Evolutionary conservation across 1,140 invertebrate genomes (phyloP).

Genomic region (Papilio xuthus): DNA sequence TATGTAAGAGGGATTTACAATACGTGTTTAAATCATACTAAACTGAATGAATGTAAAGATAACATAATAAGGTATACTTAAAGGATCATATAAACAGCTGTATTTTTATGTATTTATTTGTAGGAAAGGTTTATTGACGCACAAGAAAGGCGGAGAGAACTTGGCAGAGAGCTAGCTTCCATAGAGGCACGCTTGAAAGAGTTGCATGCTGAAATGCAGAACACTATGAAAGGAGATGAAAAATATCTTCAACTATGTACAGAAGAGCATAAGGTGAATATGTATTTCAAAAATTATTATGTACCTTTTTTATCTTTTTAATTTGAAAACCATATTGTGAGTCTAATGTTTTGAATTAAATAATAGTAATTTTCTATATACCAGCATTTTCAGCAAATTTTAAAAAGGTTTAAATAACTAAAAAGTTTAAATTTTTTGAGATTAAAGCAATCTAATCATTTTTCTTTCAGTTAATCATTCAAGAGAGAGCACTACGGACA

Average conservation of each 20-base stretch:
- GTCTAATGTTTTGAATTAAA: no score
- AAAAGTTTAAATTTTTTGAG: no score
- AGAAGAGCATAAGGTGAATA: constrained; percentile 77
- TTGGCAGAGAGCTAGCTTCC: constrained; percentile 80
- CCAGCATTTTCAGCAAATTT: no score
- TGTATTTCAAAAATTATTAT: not conserved
- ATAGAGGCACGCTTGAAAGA: constrained; percentile 85
- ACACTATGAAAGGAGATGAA: constrained; percentile 85
- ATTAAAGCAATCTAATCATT: not conserved
- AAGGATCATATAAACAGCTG: not conserved
- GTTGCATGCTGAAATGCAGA: constrained; percentile 86
- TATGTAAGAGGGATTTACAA: no score
- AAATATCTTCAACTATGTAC: constrained; percentile 83
- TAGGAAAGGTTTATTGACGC: constrained; percentile 83
- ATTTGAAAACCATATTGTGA: not conserved
- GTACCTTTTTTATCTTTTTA: not conserved
- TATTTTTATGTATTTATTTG: constrained; percentile 31
- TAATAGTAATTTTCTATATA: no score
- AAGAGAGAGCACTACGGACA: constrained; percentile 70
- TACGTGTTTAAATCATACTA: no score
- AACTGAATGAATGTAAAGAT: no score
- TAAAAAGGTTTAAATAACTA: no score
- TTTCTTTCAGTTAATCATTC: constrained; percentile 69
- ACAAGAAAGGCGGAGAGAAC: constrained; percentile 83
- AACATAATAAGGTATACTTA: no score